Evolutionary conservation across 2,797 vertebrate genomes (phyloP), one percentile per base, ranked within the genome.

Genomic region (Saxicola maurus): DNA sequence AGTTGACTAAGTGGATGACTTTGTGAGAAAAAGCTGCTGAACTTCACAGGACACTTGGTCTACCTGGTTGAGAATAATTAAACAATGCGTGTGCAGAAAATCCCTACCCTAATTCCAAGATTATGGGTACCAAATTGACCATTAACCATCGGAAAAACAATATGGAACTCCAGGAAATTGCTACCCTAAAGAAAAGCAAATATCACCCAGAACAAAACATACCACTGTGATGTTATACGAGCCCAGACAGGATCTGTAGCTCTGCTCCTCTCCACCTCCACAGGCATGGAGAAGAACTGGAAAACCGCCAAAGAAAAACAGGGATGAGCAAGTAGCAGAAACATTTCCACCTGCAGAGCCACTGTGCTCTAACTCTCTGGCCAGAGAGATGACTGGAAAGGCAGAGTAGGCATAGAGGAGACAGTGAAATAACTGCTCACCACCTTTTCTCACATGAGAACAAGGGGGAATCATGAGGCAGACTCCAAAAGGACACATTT

Each of bases 101-200:
- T 28, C 42, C n/a, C 55, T 9, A 12, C 13, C 60, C 55, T 18
- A 21, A 52, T 18, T 40, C 30, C 53, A 31, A 7, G 15, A 23
- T 3, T n/a, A 51, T 4, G 6, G 31, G 10, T 27, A 69, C 57
- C 7, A 3, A 78, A 81, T 8, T 30, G 52, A 52, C 43, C 19
- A 5, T 3, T 33, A 64, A 38, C 28, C 9, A 30, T 3, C 1
- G 0, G 52, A 33, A 80, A 79, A 35, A 51, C 0, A 0, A 55
- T 13, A 17, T 30, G 0, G 3, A 28, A 31, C 13, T 42, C 37
- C 19, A 51, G 53, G 53, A 74, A 79, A 72, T 18, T 4, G 40
- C 42, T 6, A 16, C 9, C 23, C 9, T 21, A 10, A 45, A 43
- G 28, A 51, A 43, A 64, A 60, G 25, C 8, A 57, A 78, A 2